Conservation (phyloP, 1,140 invertebrate genomes). For the Hermatobates lingyangjiaoensis region DNA sequence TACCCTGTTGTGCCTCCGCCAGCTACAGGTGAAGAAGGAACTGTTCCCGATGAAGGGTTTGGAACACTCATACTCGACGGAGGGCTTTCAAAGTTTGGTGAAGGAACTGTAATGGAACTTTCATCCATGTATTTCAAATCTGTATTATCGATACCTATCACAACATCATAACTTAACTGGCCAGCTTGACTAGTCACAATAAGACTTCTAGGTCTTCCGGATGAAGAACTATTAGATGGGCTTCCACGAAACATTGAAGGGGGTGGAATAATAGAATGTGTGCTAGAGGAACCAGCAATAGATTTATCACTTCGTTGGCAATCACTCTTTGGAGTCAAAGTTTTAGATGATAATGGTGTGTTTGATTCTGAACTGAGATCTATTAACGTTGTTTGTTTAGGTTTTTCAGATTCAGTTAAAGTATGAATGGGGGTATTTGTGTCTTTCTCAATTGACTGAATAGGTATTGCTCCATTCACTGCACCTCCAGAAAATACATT, state of each 20-base stretch:
- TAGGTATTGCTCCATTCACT: neutral
- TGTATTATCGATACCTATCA: conserved; percentile 55
- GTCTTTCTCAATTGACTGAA: neutral
- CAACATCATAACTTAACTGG: conserved; percentile 42
- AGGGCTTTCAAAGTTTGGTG: conserved; percentile 51
- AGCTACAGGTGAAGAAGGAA: conserved; percentile 24
- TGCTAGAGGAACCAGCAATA: conserved; percentile 21
- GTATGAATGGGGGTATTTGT: neutral
- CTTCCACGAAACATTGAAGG: conserved; percentile 48
- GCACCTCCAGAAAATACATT: conserved; percentile 23
- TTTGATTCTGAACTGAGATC: neutral
- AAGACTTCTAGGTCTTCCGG: conserved; percentile 35
- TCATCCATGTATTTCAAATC: conserved; percentile 79
- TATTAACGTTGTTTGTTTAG: neutral
- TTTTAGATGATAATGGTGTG: neutral
- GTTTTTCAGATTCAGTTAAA: no score
- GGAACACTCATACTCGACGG: conserved; percentile 37
- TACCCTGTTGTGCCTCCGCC: conserved; percentile 21
- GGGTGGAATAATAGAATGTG: conserved; percentile 41
- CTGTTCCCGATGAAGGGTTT: conserved; percentile 21
- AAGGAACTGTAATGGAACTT: conserved; percentile 61
- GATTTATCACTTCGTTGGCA: conserved; percentile 10
- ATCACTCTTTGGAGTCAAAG: conserved; percentile 19
- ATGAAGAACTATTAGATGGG: conserved; percentile 29
- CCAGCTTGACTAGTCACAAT: conserved; percentile 31